Evolutionary conservation across 2,113 vertebrate genomes (phyloP).

Genomic region (Heptranchias perlo): DNA sequence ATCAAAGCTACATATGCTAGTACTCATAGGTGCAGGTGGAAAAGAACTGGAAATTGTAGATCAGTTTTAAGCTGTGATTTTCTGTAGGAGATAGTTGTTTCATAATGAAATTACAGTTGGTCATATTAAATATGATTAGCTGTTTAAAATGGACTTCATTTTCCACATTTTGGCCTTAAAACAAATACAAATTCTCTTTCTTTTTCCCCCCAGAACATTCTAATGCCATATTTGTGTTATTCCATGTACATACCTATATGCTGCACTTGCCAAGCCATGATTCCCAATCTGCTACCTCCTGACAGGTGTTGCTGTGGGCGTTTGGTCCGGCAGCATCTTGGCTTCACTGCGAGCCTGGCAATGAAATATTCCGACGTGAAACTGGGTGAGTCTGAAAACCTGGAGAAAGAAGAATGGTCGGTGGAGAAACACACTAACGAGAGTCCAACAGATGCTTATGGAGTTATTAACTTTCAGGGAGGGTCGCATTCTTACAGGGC

Average conservation of each 20-base stretch:
- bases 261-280: background rate
- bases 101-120: background rate
- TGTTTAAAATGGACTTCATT: background rate
- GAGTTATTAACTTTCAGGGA: conserved; percentile 97
- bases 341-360: conserved; percentile 90
- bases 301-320: conserved; percentile 91
- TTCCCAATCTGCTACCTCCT: background rate
- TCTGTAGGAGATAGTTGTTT: background rate
- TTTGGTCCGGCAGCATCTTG: conserved; percentile 89
- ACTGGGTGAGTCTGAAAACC: conserved; percentile 74
- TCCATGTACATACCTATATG: background rate
- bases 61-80: background rate
- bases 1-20: background rate
- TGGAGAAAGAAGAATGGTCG: conserved; percentile 82
- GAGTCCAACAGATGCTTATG: conserved; percentile 89
- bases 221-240: background rate
- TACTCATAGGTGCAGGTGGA: background rate
- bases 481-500: conserved; percentile 97
- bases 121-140: background rate
- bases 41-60: background rate
- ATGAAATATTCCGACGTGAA: conserved; percentile 94
- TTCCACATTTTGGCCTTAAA: background rate
- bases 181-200: background rate
- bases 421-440: conserved; percentile 95
- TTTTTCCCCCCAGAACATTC: background rate